A percentile compares a stretch with the other conserved stretches of the same genome.
Conservation (phyloP, 2,113 vertebrate species). For the Chelonoidis abingdonii region DNA sequence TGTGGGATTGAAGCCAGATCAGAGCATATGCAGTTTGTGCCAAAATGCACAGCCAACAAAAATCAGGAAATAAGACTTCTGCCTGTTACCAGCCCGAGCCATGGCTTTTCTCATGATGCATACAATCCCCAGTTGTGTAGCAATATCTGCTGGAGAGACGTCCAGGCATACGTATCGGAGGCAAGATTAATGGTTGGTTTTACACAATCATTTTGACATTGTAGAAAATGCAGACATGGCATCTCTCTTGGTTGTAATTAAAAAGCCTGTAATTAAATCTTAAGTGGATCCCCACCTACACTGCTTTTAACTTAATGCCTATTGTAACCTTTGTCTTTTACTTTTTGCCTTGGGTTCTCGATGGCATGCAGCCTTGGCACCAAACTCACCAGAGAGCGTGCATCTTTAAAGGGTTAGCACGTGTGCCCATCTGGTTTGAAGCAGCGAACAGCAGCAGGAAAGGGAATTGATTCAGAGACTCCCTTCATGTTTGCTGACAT, state of each 20-base stretch:
- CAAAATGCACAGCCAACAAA: background rate
- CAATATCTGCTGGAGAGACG: background rate
- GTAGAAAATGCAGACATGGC: slow-evolving; percentile 1
- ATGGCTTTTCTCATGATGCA: background rate
- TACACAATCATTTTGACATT: background rate
- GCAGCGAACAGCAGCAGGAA: slow-evolving; percentile 82
- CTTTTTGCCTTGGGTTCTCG: slow-evolving; percentile 34
- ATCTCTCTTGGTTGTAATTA: slow-evolving; percentile 29
- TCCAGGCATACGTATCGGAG: background rate
- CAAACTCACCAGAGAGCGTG: slow-evolving; percentile 69
- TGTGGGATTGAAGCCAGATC: background rate
- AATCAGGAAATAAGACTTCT: background rate
- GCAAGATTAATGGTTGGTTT: background rate
- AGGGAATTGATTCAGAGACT: slow-evolving; percentile 81
- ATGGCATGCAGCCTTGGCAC: slow-evolving; percentile 75
- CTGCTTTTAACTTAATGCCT: slow-evolving; percentile 45
- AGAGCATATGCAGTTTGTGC: background rate
- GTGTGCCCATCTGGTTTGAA: slow-evolving; percentile 82
- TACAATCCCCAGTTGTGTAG: background rate
- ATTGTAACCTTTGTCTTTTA: background rate
- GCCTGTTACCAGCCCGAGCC: background rate
- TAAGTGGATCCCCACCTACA: background rate
- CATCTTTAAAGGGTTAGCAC: slow-evolving; percentile 79
- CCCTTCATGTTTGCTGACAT: slow-evolving; percentile 64
- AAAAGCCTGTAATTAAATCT: slow-evolving; percentile 32